A percentile compares a stretch with the other conserved stretches of the same genome.
phyloP scores from a whole-genome alignment of 2,113 vertebrate genomes.

The Fregata magnificens region DNA sequence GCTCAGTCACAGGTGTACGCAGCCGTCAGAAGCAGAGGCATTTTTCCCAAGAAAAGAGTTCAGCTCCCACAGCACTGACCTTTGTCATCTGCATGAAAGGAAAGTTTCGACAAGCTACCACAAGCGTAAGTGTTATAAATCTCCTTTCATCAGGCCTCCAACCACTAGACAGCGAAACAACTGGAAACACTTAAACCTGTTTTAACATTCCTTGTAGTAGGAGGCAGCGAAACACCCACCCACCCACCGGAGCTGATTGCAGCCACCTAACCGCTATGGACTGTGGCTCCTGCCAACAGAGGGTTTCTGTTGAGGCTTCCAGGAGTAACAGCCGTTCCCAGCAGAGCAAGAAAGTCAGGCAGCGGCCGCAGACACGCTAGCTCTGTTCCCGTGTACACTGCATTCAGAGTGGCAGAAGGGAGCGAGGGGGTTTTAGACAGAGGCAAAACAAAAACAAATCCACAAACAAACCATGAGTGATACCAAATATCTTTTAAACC shows the following conservation, averaged over 20 bases:
- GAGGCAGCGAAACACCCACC: background rate
- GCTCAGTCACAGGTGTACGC: background rate
- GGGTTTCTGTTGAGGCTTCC: background rate
- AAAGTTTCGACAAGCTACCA: background rate
- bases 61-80: background rate
- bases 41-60: background rate
- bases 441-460: background rate
- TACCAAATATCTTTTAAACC: background rate
- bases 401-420: background rate
- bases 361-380: background rate
- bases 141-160: constrained; percentile 26
- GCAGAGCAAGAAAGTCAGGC: background rate
- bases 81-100: background rate
- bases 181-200: constrained; percentile 31
- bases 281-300: background rate
- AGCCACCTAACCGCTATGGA: background rate
- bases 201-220: background rate
- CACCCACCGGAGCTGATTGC: background rate
- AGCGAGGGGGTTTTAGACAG: background rate
- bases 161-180: background rate
- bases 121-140: constrained; percentile 4
- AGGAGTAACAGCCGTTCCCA: background rate
- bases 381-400: accelerated
- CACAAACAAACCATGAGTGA: background rate
- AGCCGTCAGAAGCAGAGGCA: accelerated